Conservation (phyloP, 2,797 vertebrate species). For the Enteromius unitaeniatus region DNA sequence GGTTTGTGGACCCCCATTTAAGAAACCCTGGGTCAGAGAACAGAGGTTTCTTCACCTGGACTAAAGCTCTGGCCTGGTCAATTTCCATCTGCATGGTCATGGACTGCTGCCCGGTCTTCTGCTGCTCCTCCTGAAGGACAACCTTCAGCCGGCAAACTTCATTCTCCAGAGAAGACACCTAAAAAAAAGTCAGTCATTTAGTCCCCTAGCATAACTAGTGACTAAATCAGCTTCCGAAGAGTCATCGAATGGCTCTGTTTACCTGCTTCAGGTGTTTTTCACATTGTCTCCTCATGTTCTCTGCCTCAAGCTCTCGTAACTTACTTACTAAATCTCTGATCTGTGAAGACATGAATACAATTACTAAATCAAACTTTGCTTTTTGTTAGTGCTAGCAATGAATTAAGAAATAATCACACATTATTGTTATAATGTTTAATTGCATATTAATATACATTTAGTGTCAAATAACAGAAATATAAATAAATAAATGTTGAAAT, state of each 20-base stretch:
- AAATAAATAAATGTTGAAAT: too few relatives aligned
- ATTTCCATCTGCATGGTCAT: constrained; percentile 37
- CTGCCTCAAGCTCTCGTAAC: constrained; percentile 8
- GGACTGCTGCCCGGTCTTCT: constrained; percentile 53
- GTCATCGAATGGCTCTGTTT: not conserved
- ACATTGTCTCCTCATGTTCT: not conserved
- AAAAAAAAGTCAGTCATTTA: not conserved
- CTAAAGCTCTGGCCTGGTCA: constrained; percentile 10
- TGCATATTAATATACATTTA: too few relatives aligned
- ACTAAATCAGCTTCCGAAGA: not conserved
- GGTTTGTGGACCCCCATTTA: not conserved
- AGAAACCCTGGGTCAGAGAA: not conserved
- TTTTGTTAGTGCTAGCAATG: too few relatives aligned
- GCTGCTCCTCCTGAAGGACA: constrained; percentile 53
- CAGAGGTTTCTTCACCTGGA: constrained; percentile 20
- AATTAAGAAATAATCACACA: too few relatives aligned
- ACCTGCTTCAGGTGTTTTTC: constrained; percentile 34
- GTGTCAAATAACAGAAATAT: too few relatives aligned
- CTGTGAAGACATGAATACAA: not conserved
- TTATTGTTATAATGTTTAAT: too few relatives aligned
- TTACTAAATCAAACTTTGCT: not conserved
- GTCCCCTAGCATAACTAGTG: not conserved
- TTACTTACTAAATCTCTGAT: constrained; percentile 11
- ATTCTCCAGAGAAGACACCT: constrained; percentile 36
- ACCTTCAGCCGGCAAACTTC: constrained; percentile 55